phyloP scores from a whole-genome alignment of 2,797 vertebrate genomes.

The Chelmon rostratus region DNA sequence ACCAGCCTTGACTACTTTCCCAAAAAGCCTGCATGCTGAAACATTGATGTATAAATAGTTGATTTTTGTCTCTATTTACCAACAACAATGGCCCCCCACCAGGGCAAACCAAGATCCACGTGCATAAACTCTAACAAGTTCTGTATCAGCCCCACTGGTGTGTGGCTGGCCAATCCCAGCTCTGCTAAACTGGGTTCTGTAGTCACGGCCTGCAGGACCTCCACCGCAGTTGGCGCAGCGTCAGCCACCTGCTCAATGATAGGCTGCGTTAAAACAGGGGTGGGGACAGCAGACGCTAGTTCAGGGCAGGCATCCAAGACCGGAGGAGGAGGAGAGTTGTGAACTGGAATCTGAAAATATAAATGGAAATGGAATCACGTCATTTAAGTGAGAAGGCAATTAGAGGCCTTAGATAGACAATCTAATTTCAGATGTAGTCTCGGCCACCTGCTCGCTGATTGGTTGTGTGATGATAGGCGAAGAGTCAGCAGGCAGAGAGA shows the following conservation, averaged over 20 bases:
- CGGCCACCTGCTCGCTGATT: conserved; percentile 67
- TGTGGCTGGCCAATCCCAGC: conserved; percentile 87
- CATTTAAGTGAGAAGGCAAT: neutral
- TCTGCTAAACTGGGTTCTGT: conserved; percentile 86
- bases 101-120: conserved; percentile 89
- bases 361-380: neutral
- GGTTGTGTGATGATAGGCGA: conserved; percentile 33
- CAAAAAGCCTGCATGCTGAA: neutral
- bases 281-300: conserved; percentile 41
- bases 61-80: conserved; percentile 78
- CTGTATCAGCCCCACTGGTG: conserved; percentile 91
- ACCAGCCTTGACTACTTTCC: neutral
- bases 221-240: conserved; percentile 72
- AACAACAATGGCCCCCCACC: conserved; percentile 93
- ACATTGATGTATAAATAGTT: neutral
- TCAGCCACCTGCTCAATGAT: conserved; percentile 71
- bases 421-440: conserved; percentile 10
- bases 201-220: conserved; percentile 79
- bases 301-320: conserved; percentile 10
- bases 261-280: conserved; percentile 37
- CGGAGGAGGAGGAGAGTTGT: conserved; percentile 41
- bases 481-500: conserved; percentile 46
- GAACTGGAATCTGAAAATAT: conserved; percentile 56
- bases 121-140: conserved; percentile 90
- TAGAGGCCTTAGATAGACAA: rapidly evolving